phyloP scores from a whole-genome alignment of 2,797 vertebrate species.

The Oreochromis mossambicus region DNA sequence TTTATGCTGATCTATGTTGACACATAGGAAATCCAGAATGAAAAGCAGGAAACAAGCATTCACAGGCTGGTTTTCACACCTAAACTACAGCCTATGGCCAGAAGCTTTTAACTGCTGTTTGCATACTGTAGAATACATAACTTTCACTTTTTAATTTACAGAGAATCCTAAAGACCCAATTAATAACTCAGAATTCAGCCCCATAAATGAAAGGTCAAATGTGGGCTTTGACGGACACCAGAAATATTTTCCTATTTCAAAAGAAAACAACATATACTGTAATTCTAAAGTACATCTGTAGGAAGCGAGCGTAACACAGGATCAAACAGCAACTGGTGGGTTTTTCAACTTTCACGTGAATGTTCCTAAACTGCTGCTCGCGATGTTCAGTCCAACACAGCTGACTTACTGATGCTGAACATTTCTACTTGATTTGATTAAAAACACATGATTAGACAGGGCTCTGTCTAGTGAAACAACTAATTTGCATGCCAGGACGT shows the following conservation, averaged over 20 bases:
- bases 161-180: background rate
- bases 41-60: background rate
- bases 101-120: background rate
- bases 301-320: background rate
- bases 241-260: background rate
- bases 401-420: background rate
- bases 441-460: conserved; percentile 8
- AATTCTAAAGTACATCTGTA: background rate
- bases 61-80: background rate
- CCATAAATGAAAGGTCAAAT: background rate
- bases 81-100: background rate
- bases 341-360: background rate
- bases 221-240: background rate
- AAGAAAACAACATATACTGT: background rate
- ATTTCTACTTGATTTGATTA: conserved; percentile 35
- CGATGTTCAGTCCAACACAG: background rate
- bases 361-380: background rate
- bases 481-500: conserved; percentile 9
- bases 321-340: background rate
- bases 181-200: background rate
- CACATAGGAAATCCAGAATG: background rate
- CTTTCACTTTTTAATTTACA: background rate
- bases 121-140: background rate
- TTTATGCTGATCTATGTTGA: background rate
- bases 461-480: background rate